Percentiles rank a stretch among this genome's conserved stretches.
Evolutionary conservation across 2,113 vertebrate genomes (phyloP).

Genomic region (Vireo altiloquus): DNA sequence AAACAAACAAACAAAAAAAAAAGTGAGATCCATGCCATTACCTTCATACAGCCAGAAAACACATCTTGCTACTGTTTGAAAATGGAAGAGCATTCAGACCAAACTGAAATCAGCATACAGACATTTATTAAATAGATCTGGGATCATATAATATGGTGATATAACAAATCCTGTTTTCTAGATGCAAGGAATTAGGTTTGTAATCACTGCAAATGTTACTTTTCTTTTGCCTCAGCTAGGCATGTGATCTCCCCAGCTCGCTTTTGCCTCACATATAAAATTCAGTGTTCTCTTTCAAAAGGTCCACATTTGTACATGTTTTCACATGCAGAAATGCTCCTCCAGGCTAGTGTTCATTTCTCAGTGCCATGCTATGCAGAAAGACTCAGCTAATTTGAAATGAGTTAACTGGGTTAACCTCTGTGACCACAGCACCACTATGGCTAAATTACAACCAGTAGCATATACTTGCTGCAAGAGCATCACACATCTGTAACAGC

Average conservation of each 20-base stretch:
- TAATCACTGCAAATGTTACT: not conserved
- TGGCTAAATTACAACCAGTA: slow-evolving; percentile 41
- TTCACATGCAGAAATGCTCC: not conserved
- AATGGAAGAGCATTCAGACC: not conserved
- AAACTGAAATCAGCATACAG: not conserved
- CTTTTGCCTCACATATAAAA: not conserved
- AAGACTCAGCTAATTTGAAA: slow-evolving; percentile 33
- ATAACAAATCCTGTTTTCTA: not conserved
- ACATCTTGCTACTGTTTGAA: not conserved
- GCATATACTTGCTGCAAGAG: not conserved
- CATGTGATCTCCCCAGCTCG: not conserved
- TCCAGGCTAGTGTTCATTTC: not conserved
- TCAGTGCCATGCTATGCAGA: not conserved
- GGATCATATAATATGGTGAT: not conserved
- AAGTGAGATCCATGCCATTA: not conserved
- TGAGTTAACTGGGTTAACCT: slow-evolving; percentile 53
- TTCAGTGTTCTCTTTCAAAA: not conserved
- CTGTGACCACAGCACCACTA: slow-evolving; percentile 33
- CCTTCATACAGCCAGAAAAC: not conserved
- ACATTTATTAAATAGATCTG: not conserved
- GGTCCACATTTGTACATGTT: not conserved
- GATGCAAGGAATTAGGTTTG: not conserved
- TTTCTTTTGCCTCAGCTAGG: not conserved
- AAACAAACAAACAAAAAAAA: not conserved
- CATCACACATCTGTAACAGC: slow-evolving; percentile 6